Conservation (phyloP, 2,888 invertebrate genomes). For the Noctua fimbriata region DNA sequence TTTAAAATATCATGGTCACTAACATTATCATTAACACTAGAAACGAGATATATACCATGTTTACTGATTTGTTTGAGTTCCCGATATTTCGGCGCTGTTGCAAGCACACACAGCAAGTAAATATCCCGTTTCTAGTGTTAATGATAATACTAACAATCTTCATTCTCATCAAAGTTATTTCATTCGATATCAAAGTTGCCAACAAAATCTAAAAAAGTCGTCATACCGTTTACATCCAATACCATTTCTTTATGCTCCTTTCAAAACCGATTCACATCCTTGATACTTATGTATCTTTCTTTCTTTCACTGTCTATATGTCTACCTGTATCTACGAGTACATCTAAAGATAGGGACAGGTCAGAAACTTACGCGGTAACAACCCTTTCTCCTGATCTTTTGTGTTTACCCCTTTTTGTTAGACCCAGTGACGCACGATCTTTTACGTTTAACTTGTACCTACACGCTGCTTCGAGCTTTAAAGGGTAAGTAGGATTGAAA, state of each 20-base stretch:
- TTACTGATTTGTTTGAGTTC: too few species aligned
- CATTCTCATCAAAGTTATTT: background rate
- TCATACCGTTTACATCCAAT: background rate
- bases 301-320: background rate
- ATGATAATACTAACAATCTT: background rate
- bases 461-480: background rate
- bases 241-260: background rate
- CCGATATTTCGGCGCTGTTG: too few species aligned
- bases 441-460: slow-evolving; percentile 37
- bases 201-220: background rate
- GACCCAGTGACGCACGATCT: slow-evolving; percentile 49
- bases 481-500: slow-evolving; percentile 15
- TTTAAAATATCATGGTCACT: too few species aligned
- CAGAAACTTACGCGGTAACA: slow-evolving; percentile 42
- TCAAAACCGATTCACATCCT: background rate
- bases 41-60: too few species aligned
- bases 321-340: slow-evolving; percentile 17
- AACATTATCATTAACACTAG: too few species aligned
- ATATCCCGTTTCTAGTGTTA: too few species aligned
- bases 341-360: slow-evolving; percentile 25
- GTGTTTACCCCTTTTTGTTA: slow-evolving; percentile 50
- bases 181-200: slow-evolving; percentile 1
- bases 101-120: too few species aligned
- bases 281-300: background rate
- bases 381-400: slow-evolving; percentile 55